These are phyloP conservation scores for Crypturellus undulatus DNA, from an alignment of 2,113 vertebrate genomes.

Conservation along the genomic window DNA sequence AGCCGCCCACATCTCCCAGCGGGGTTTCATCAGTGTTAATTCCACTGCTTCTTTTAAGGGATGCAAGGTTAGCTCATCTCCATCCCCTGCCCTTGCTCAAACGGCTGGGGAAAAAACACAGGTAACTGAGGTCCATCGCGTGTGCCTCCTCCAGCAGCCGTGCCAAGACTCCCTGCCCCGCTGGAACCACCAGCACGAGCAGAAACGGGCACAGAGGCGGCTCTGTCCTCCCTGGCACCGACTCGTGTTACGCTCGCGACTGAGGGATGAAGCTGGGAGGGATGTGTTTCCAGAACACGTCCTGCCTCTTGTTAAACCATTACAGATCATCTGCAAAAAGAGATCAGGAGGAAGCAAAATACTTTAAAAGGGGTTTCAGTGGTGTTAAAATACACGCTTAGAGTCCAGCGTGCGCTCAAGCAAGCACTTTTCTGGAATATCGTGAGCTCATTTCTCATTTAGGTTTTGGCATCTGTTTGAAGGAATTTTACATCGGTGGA, in stretches of 20 bases:
- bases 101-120: not conserved
- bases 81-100: not conserved
- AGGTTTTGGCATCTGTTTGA: not conserved
- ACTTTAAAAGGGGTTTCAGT: not conserved
- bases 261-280: not conserved
- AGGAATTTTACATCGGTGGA: not conserved
- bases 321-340: not conserved
- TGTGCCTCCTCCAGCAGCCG: not conserved
- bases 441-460: not conserved
- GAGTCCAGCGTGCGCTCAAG: not conserved
- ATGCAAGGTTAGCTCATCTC: not conserved
- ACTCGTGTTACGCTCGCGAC: not conserved
- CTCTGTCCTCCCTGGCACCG: too few relatives aligned
- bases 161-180: not conserved
- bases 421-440: accelerated
- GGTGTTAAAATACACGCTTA: not conserved
- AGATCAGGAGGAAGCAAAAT: not conserved
- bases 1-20: not conserved
- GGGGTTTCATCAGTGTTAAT: not conserved
- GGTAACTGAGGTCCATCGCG: not conserved
- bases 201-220: not conserved
- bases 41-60: not conserved
- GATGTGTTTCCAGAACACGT: not conserved
- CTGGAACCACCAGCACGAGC: not conserved
- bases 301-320: not conserved